These are phyloP conservation scores for Gorsachius goisagi DNA, from an alignment of 2,113 vertebrate species.

Conservation along the genomic window DNA sequence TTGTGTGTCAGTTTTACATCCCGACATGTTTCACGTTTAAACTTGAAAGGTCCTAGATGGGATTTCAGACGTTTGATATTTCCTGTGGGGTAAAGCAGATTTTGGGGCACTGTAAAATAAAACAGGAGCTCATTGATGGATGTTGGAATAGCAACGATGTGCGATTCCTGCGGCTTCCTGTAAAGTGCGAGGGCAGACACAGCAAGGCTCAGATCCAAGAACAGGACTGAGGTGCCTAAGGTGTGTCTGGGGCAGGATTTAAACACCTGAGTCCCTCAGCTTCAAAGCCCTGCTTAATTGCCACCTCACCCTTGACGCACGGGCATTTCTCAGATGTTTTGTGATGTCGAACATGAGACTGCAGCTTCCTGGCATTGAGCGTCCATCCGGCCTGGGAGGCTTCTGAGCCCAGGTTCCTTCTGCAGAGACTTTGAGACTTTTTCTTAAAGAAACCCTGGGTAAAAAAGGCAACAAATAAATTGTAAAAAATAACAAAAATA, in stretches of 20 bases:
- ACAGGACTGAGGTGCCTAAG: not conserved
- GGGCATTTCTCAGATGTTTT: not conserved
- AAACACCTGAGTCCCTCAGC: not conserved
- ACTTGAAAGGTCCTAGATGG: not conserved
- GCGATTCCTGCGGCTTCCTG: not conserved
- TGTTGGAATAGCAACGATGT: not conserved
- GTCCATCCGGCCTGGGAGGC: not conserved
- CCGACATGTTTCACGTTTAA: not conserved
- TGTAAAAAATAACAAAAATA: not conserved
- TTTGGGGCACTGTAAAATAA: not conserved
- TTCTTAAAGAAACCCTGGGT: not conserved
- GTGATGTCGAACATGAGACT: not conserved
- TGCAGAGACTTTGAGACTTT: not conserved
- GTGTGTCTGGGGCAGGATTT: not conserved
- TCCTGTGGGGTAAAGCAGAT: not conserved
- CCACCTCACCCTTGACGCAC: not conserved
- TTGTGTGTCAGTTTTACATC: not conserved
- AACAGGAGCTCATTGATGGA: slow-evolving; percentile 8
- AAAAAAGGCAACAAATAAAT: not conserved
- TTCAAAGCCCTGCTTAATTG: not conserved
- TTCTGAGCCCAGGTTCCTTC: not conserved
- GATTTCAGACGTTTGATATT: not conserved
- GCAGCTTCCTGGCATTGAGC: not conserved
- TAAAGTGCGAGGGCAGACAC: not conserved
- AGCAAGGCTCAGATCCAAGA: not conserved